Percentiles rank a stretch among this genome's conserved stretches.
Evolutionary conservation across 2,113 vertebrate species (phyloP).

Genomic region (Podarcis raffonei): DNA sequence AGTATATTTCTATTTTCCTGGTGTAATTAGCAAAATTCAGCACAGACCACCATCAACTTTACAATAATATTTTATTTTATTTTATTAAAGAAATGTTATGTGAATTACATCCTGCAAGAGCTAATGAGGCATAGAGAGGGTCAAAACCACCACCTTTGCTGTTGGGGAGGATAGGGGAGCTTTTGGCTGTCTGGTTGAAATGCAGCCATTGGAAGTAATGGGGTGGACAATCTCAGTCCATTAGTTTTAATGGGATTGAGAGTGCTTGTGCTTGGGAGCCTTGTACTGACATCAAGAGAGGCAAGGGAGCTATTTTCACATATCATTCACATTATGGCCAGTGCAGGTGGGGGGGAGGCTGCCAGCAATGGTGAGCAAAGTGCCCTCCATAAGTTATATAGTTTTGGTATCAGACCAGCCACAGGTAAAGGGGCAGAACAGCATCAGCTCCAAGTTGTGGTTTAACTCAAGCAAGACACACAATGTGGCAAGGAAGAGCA

Average conservation of each 20-base stretch:
- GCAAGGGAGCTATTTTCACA: constrained; percentile 42
- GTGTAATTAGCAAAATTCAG: constrained; percentile 56
- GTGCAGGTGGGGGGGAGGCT: constrained; percentile 1
- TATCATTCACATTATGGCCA: constrained; percentile 14
- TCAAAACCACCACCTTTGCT: constrained; percentile 22
- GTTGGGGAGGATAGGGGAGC: constrained; percentile 38
- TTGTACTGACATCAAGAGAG: not conserved
- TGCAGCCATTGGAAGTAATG: constrained; percentile 57
- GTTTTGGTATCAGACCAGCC: not conserved
- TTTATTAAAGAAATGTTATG: constrained; percentile 33
- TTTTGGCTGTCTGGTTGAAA: constrained; percentile 58
- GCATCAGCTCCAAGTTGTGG: not conserved
- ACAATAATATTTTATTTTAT: constrained; percentile 28
- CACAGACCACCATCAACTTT: constrained; percentile 21
- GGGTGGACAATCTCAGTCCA: constrained; percentile 65
- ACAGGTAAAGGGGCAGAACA: not conserved
- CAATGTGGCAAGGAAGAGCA: fast-evolving
- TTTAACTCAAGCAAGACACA: fast-evolving
- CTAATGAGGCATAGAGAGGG: constrained; percentile 48
- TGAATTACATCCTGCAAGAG: not conserved
- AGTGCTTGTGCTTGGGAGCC: fast-evolving
- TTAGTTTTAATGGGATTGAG: constrained; percentile 64
- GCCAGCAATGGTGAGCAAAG: constrained; percentile 12
- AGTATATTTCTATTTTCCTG: constrained; percentile 5
- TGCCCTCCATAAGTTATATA: not conserved